Conservation (phyloP, 1,140 invertebrate species). For the Mactra quadrangularis region DNA sequence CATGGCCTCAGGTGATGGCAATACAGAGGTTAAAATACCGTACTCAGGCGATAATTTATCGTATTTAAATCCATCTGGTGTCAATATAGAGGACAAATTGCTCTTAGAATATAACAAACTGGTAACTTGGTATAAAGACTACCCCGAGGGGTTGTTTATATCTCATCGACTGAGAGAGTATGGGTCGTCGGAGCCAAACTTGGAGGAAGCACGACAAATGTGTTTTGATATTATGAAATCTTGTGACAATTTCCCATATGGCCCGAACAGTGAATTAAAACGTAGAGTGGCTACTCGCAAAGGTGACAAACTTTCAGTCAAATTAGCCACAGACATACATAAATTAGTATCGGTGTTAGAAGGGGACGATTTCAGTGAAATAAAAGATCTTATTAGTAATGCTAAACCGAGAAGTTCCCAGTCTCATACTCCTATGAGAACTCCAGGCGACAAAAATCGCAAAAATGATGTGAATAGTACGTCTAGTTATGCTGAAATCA, state of each 20-base stretch:
- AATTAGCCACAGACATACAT: conserved; percentile 7
- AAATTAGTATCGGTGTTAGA: background rate
- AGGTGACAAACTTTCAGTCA: conserved; percentile 26
- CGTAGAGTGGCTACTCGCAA: conserved; percentile 4
- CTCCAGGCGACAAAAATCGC: too few species aligned
- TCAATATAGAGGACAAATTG: background rate
- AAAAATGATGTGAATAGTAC: too few species aligned
- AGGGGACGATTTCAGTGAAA: background rate
- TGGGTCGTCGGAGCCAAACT: background rate
- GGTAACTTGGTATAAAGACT: background rate
- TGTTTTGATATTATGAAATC: conserved; percentile 5
- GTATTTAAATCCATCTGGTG: background rate
- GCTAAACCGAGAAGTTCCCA: background rate
- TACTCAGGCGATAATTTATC: too few species aligned
- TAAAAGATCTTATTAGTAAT: conserved; percentile 8
- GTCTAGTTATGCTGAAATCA: too few species aligned
- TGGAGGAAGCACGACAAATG: background rate
- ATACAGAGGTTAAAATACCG: too few species aligned
- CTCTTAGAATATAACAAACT: background rate
- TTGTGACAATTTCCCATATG: conserved; percentile 18
- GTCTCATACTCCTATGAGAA: background rate
- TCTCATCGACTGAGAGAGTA: background rate
- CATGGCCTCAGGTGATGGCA: too few species aligned
- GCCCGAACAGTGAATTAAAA: background rate
- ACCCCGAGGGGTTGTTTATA: background rate